Conservation (phyloP, 1,140 invertebrate species). For the Ips nitidus region DNA sequence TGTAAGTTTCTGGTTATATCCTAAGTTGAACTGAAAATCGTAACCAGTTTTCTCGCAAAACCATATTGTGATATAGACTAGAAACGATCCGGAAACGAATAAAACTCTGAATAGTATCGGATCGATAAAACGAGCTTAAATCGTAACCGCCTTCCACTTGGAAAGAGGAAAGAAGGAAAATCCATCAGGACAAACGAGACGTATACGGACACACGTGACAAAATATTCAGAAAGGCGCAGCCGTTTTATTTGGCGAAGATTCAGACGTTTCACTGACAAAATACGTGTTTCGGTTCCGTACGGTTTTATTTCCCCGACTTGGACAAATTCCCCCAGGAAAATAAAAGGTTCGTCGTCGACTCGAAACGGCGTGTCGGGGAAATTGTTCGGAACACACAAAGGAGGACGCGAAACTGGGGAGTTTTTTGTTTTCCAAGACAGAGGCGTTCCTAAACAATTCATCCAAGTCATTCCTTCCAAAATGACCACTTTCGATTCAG, state of each 20-base stretch:
- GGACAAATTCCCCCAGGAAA: conserved; percentile 48
- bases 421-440: not conserved
- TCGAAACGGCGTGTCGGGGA: conserved; percentile 41
- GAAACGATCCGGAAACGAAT: too few relatives aligned
- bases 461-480: not conserved
- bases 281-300: conserved; percentile 46
- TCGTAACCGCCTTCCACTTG: too few relatives aligned
- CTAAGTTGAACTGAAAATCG: too few relatives aligned
- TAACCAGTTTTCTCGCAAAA: too few relatives aligned
- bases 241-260: conserved; percentile 34
- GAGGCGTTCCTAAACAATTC: not conserved
- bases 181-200: not conserved
- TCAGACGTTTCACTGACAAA: conserved; percentile 46
- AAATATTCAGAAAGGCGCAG: conserved; percentile 31
- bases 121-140: too few relatives aligned
- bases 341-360: conserved; percentile 48
- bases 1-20: too few relatives aligned
- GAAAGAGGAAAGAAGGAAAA: too few relatives aligned
- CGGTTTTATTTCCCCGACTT: conserved; percentile 45
- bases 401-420: conserved; percentile 25
- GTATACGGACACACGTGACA: conserved; percentile 27
- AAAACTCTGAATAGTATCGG: too few relatives aligned
- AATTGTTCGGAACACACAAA: conserved; percentile 48
- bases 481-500: not conserved
- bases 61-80: too few relatives aligned